These are phyloP conservation scores for Balanococcus diminutus DNA, from an alignment of 2,888 invertebrate genomes.

Conservation along the genomic window DNA sequence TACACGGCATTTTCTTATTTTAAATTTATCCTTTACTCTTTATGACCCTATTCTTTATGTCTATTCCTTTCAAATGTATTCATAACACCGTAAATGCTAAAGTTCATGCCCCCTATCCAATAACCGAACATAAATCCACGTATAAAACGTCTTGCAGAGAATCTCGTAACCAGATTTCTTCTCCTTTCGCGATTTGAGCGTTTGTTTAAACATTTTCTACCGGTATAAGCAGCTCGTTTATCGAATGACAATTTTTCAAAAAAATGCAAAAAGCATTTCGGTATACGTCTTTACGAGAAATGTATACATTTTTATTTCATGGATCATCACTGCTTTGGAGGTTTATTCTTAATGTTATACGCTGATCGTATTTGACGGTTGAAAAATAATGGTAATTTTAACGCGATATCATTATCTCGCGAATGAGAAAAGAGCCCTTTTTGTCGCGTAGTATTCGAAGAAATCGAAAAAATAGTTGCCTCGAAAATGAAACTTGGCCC, in stretches of 20 bases:
- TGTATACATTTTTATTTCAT: conserved; percentile 35
- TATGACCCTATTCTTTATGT: conserved; percentile 53
- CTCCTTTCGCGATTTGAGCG: conserved; percentile 14
- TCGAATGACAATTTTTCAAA: conserved; percentile 48
- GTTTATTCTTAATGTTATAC: conserved; percentile 24
- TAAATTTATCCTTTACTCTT: conserved; percentile 53
- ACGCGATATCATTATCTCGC: neutral
- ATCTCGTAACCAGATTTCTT: conserved; percentile 13
- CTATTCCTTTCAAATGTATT: conserved; percentile 46
- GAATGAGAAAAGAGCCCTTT: too few relatives aligned
- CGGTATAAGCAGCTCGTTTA: conserved; percentile 30
- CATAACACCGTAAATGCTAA: conserved; percentile 51
- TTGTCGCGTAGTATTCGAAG: too few relatives aligned
- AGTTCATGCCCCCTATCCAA: conserved; percentile 50
- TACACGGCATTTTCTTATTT: conserved; percentile 52
- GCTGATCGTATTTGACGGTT: conserved; percentile 12
- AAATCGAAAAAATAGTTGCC: too few relatives aligned
- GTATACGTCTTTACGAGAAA: neutral
- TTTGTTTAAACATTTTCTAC: conserved; percentile 24
- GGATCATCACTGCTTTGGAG: conserved; percentile 32
- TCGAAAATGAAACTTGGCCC: too few relatives aligned
- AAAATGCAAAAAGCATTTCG: conserved; percentile 33
- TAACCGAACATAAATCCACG: conserved; percentile 50
- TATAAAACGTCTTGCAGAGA: conserved; percentile 26
- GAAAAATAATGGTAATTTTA: conserved; percentile 5